These are phyloP conservation scores for Pterostichus madidus DNA, from an alignment of 2,888 invertebrate species.

Conservation along the genomic window DNA sequence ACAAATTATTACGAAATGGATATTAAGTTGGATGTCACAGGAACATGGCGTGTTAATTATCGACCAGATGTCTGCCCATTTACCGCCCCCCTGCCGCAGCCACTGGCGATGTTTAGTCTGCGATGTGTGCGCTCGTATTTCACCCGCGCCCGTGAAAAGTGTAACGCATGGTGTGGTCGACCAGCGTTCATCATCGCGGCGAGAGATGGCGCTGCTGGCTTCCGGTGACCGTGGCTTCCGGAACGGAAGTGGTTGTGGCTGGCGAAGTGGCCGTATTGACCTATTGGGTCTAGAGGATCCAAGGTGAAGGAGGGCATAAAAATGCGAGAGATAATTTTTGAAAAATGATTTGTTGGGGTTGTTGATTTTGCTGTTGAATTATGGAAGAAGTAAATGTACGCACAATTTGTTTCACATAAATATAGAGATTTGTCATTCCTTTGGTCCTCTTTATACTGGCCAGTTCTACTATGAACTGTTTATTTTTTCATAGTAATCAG, in stretches of 20 bases:
- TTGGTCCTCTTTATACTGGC: no score
- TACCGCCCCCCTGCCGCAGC: not conserved
- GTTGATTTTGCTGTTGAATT: conserved; percentile 48
- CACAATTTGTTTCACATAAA: conserved; percentile 17
- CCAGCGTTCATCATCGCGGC: conserved; percentile 19
- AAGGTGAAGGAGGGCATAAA: conserved; percentile 12
- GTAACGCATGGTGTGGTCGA: conserved; percentile 21
- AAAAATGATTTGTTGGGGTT: conserved; percentile 29
- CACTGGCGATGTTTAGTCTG: conserved; percentile 65
- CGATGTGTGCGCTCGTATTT: conserved; percentile 51
- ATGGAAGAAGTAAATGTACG: conserved; percentile 27
- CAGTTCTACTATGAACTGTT: no score
- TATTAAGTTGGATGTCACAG: conserved; percentile 65
- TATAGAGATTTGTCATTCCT: not conserved
- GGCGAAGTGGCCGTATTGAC: conserved; percentile 43
- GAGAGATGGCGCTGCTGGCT: conserved; percentile 15
- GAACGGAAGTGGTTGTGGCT: conserved; percentile 36
- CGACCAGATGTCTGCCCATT: conserved; percentile 68
- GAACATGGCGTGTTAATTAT: conserved; percentile 69
- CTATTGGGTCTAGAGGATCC: conserved; percentile 3
- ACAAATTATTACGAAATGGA: conserved; percentile 67
- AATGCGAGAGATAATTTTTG: conserved; percentile 28
- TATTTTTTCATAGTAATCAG: no score
- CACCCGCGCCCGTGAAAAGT: conserved; percentile 13
- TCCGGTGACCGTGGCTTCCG: conserved; percentile 24